A percentile compares a stretch with the other conserved stretches of the same genome.
Conservation (phyloP, 2,888 invertebrate species). For the Diarsia dahlii region DNA sequence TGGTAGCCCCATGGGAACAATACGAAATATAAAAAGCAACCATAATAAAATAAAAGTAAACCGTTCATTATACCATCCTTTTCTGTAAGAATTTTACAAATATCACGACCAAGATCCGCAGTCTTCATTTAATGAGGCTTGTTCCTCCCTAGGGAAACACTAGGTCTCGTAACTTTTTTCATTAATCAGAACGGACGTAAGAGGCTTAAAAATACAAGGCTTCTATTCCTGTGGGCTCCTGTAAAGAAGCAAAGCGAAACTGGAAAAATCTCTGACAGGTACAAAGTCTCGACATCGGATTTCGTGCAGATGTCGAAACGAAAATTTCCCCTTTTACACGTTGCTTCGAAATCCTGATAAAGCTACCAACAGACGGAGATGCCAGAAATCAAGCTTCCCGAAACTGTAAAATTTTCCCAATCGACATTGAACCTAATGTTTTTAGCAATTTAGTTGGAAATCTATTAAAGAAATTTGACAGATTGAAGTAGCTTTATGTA, state of each 20-base stretch:
- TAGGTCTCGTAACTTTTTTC: conserved; percentile 31
- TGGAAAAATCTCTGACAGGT: not conserved
- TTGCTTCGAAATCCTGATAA: not conserved
- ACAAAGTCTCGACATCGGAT: not conserved
- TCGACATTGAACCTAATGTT: too few species aligned
- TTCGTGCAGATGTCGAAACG: conserved; percentile 7
- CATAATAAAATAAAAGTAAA: conserved; percentile 10
- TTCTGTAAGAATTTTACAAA: conserved; percentile 1
- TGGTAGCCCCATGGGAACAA: too few species aligned
- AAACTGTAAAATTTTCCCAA: too few species aligned
- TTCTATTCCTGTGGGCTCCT: conserved; percentile 9
- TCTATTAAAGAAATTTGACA: too few species aligned
- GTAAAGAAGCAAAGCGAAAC: conserved; percentile 7
- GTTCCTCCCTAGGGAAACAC: conserved; percentile 35
- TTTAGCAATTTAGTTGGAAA: too few species aligned
- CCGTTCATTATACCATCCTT: not conserved
- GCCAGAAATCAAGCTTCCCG: too few species aligned
- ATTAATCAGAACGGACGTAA: conserved; percentile 44
- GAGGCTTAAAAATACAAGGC: conserved; percentile 46
- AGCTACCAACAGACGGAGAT: conserved; percentile 6
- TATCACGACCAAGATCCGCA: conserved; percentile 1
- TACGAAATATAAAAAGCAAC: not conserved
- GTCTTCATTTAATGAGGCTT: conserved; percentile 38
- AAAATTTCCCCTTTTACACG: not conserved
- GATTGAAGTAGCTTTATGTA: too few species aligned